Evolutionary conservation across 2,113 vertebrate genomes (phyloP).

Genomic region (Phodopus roborovskii): DNA sequence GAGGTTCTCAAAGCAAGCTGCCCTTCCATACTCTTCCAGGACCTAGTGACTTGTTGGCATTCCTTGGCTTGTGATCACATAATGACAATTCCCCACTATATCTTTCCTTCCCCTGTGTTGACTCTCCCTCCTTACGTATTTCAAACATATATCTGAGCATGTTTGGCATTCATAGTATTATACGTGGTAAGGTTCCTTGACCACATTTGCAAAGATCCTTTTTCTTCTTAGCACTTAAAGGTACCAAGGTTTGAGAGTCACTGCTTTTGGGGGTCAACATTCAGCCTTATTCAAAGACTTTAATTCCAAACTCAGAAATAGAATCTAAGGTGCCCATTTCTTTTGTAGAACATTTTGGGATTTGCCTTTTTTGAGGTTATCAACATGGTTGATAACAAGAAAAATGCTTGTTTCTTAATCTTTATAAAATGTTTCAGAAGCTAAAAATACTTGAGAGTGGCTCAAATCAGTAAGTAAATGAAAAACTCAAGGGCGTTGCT

Average conservation of each 20-base stretch:
- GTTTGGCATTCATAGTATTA: background rate
- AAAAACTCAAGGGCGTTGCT: slow-evolving; percentile 49
- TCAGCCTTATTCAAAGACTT: slow-evolving; percentile 2
- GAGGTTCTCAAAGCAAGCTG: background rate
- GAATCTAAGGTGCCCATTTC: background rate
- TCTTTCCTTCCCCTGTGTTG: background rate
- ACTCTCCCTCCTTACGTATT: background rate
- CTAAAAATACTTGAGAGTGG: slow-evolving; percentile 12
- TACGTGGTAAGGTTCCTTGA: background rate
- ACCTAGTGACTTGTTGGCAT: background rate
- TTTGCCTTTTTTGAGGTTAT: background rate
- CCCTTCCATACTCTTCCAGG: background rate
- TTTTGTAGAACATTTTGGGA: slow-evolving; percentile 7
- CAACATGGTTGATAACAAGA: slow-evolving; percentile 4
- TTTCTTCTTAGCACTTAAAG: slow-evolving; percentile 25
- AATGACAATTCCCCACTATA: background rate
- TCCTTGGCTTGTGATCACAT: background rate
- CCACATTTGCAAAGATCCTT: background rate
- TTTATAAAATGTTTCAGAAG: slow-evolving; percentile 51
- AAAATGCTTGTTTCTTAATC: slow-evolving; percentile 30
- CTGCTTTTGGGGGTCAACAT: background rate
- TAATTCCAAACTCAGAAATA: background rate
- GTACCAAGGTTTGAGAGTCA: background rate
- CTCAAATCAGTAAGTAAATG: slow-evolving; percentile 56
- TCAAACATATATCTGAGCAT: background rate